Base-by-base conservation (phyloP, 2,888 invertebrate genomes). In the Acrobasis consociella region DNA sequence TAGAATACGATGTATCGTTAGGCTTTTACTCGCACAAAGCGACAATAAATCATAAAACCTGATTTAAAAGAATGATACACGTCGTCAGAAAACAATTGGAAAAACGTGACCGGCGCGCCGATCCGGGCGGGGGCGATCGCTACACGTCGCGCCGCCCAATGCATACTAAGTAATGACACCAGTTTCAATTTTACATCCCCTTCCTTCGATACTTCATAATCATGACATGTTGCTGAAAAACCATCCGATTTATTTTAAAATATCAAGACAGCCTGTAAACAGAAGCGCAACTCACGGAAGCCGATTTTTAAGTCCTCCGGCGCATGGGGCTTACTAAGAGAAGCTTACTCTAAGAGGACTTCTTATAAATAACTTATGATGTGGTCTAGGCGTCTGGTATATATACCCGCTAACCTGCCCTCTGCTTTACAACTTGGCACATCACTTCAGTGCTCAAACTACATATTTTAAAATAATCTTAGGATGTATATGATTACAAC, bases 71-170 rank as follows among this genome's bases (percentile, higher is more conserved):
- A 90, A 89, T 90, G 89, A 91, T 89, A 87, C 89, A 85, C 83
- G 89, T 89, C 91, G 87, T 91, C 91, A 90, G 90, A 90, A 91
- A 91, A 91, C 91, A 91, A 91, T 91, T 90, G 89, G 87, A 80
- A 79, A 81, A 82, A 91, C 91, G 91, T 91, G 91, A 88, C 83
- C 78, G 77, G 82, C 79, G 82, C 81, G 71, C 76, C 78, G 87
- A 83, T 83, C 81, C 74, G 80, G 80, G 81, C 75, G 79, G 79
- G 37, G 81, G 79, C 85, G 87, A 86, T 89, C 87, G 87, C 83
- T 74, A 81, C 85, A 80, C 83, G 82, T 80, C 85, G 83, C 80
- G 78, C 71, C 85, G 83, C 86, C 77, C 91, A 90, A 91, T 91
- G 91, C 91, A 91, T 91, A 91, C 91, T 84, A 91, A 91, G 89